Percentiles rank a stretch among this genome's conserved stretches.
Conservation (phyloP, 2,888 invertebrate species). For the Yponomeuta sedellus region DNA sequence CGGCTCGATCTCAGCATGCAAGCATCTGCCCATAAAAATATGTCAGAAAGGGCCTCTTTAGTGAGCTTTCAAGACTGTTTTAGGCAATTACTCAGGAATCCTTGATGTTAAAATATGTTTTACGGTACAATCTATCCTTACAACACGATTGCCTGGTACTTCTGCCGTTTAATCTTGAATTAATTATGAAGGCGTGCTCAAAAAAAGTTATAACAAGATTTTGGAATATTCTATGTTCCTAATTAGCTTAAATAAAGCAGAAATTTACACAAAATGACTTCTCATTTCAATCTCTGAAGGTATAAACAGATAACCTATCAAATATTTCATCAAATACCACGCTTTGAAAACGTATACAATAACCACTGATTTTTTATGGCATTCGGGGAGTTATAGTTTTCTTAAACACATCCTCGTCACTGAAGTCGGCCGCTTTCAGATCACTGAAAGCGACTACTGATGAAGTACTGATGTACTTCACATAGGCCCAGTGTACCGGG, state of each 20-base stretch:
- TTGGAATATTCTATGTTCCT: background rate
- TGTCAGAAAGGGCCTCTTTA: background rate
- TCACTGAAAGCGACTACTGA: too few species aligned
- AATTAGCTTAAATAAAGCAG: too few species aligned
- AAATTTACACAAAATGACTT: too few species aligned
- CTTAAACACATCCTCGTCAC: too few species aligned
- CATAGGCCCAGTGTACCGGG: background rate
- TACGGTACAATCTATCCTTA: background rate
- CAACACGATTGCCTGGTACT: background rate
- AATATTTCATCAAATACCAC: background rate
- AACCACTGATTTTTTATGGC: background rate
- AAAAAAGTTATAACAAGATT: background rate
- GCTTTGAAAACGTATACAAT: background rate
- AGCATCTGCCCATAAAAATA: conserved; percentile 15
- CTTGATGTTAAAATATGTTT: background rate
- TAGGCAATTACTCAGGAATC: background rate
- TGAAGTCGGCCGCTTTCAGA: too few species aligned
- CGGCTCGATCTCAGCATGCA: background rate
- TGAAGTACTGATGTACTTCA: too few species aligned
- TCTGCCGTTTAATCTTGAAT: too few species aligned
- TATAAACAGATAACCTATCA: background rate
- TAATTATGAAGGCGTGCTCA: too few species aligned
- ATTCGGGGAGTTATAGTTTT: too few species aligned
- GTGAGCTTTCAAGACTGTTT: background rate
- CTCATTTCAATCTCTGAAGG: too few species aligned